These are phyloP conservation scores for Pagrus major DNA, from an alignment of 2,113 vertebrate species.

Conservation along the genomic window DNA sequence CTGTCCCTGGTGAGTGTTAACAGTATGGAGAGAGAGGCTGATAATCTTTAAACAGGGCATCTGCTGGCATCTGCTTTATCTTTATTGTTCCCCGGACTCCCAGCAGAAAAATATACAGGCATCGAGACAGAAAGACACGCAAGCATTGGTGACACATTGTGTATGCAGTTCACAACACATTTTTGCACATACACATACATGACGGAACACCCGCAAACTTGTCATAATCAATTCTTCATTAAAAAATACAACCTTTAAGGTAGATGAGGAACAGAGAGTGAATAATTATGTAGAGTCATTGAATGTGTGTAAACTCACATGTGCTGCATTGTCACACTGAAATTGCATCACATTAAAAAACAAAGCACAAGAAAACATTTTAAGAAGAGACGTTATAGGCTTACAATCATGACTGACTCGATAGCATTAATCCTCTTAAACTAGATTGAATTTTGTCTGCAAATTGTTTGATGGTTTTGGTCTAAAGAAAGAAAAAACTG, in stretches of 20 bases:
- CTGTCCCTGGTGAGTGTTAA: conserved; percentile 95
- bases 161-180: conserved; percentile 4
- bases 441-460: not conserved
- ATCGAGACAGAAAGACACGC: conserved; percentile 74
- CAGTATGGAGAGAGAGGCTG: conserved; percentile 91
- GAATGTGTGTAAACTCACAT: not conserved
- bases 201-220: not conserved
- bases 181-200: not conserved
- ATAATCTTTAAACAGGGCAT: conserved; percentile 97
- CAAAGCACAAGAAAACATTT: not conserved
- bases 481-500: too few species aligned
- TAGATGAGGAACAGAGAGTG: conserved; percentile 3
- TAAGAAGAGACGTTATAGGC: too few species aligned
- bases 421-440: not conserved
- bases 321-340: not conserved
- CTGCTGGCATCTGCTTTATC: conserved; percentile 98
- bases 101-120: conserved; percentile 59
- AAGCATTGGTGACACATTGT: conserved; percentile 5
- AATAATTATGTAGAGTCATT: not conserved
- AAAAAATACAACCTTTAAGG: not conserved
- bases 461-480: not conserved
- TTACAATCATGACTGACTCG: not conserved
- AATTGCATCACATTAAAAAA: not conserved
- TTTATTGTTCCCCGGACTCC: conserved; percentile 94
- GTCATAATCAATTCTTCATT: not conserved